phyloP scores from a whole-genome alignment of 2,113 vertebrate genomes.

The Eptatretus burgeri region DNA sequence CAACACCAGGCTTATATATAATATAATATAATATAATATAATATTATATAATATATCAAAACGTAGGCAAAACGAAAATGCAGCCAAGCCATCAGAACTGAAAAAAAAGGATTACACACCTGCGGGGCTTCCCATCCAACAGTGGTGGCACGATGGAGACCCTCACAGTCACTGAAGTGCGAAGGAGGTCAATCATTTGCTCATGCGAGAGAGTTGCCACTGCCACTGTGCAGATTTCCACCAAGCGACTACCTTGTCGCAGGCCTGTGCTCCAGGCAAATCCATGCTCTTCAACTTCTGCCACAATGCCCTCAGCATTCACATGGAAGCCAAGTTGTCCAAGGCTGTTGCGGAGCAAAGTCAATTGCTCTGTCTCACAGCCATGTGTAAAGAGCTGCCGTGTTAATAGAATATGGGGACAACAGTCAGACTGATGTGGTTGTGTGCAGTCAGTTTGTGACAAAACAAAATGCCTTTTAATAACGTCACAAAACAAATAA shows the following conservation, averaged over 20 bases:
- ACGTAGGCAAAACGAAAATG: no score
- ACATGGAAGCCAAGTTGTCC: constrained; percentile 81
- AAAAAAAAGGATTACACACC: constrained; percentile 17
- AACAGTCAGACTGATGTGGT: no score
- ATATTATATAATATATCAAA: no score
- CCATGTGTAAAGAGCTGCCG: constrained; percentile 38
- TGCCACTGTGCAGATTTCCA: constrained; percentile 78
- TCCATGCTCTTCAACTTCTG: constrained; percentile 72
- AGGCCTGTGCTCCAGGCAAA: constrained; percentile 81
- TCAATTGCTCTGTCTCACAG: constrained; percentile 67
- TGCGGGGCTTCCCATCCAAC: constrained; percentile 44
- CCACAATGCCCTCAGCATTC: constrained; percentile 56
- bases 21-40: no score
- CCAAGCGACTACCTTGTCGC: constrained; percentile 53
- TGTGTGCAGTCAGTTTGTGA: no score
- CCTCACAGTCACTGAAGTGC: constrained; percentile 62
- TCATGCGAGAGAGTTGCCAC: constrained; percentile 57
- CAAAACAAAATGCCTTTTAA: no score
- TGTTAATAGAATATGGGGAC: no score
- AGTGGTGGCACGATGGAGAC: constrained; percentile 63
- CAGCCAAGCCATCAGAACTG: no score
- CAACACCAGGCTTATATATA: no score
- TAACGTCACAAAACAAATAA: no score
- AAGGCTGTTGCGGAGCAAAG: constrained; percentile 48
- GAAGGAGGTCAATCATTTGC: constrained; percentile 73